Evolutionary conservation across 92 coral and sea anemone species (phyloP).

Genomic region (Umimayanthus chanpuru): DNA sequence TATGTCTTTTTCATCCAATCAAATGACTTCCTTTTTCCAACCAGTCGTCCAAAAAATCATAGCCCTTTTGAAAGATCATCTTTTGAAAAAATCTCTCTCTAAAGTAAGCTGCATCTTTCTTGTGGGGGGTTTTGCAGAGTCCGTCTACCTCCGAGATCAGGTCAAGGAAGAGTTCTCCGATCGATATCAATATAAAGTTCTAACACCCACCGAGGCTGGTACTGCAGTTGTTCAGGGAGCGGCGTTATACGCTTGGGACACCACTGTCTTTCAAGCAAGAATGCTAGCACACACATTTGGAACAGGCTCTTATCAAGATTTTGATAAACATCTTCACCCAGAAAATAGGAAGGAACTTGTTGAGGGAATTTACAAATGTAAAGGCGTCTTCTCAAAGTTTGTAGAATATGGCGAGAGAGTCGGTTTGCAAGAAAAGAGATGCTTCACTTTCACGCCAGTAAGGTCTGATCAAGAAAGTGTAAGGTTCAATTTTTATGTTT

Average conservation of each 20-base stretch:
- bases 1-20: constrained; percentile 42
- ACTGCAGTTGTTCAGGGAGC: constrained; percentile 72
- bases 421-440: constrained; percentile 43
- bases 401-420: constrained; percentile 54
- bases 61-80: constrained; percentile 39
- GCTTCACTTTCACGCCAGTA: constrained; percentile 46
- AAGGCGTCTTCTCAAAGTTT: constrained; percentile 51
- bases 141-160: constrained; percentile 45
- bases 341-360: constrained; percentile 25
- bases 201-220: constrained; percentile 63
- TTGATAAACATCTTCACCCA: constrained; percentile 45
- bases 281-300: constrained; percentile 67
- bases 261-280: constrained; percentile 55
- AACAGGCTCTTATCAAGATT: constrained; percentile 35
- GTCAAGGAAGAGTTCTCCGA: constrained; percentile 38
- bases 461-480: constrained; percentile 37
- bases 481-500: constrained; percentile 57
- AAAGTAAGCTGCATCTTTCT: constrained; percentile 56
- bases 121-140: constrained; percentile 74
- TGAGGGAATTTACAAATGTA: constrained; percentile 51
- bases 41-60: constrained; percentile 55
- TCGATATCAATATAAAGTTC: constrained; percentile 11
- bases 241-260: constrained; percentile 61
- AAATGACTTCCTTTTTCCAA: constrained; percentile 53
- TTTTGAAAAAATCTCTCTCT: constrained; percentile 17